These are phyloP conservation scores for Rousettus madagascariensis DNA, from an alignment of 2,797 vertebrate species.

Conservation along the genomic window DNA sequence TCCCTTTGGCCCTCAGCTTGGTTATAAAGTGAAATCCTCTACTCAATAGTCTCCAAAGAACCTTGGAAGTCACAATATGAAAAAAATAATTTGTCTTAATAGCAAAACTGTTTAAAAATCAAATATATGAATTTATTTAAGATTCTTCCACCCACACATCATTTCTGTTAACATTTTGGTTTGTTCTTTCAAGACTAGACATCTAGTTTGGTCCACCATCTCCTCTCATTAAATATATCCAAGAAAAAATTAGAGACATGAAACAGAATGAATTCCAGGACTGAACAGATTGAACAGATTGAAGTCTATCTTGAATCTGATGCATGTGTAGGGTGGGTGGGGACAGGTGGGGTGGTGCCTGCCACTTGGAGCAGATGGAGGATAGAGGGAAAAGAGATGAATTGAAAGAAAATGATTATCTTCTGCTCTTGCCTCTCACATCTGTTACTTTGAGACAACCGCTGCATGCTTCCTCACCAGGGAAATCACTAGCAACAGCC, in stretches of 20 bases:
- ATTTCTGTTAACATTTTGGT: neutral
- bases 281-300: neutral
- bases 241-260: neutral
- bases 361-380: neutral
- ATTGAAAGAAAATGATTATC: neutral
- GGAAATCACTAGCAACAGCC: neutral
- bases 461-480: neutral
- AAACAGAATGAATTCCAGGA: neutral
- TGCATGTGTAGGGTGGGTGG: neutral
- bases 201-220: neutral
- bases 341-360: neutral
- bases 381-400: neutral
- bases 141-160: neutral
- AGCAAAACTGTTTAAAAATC: neutral
- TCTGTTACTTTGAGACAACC: neutral
- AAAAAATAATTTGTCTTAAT: neutral
- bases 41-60: neutral
- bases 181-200: neutral
- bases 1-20: neutral
- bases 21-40: neutral
- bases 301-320: neutral
- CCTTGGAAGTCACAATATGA: neutral
- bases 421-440: neutral
- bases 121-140: neutral
- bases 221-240: neutral